Evolutionary conservation across 2,797 vertebrate genomes (phyloP), one percentile per base, ranked within the genome.

Genomic region (Sebastes hubbsi): DNA sequence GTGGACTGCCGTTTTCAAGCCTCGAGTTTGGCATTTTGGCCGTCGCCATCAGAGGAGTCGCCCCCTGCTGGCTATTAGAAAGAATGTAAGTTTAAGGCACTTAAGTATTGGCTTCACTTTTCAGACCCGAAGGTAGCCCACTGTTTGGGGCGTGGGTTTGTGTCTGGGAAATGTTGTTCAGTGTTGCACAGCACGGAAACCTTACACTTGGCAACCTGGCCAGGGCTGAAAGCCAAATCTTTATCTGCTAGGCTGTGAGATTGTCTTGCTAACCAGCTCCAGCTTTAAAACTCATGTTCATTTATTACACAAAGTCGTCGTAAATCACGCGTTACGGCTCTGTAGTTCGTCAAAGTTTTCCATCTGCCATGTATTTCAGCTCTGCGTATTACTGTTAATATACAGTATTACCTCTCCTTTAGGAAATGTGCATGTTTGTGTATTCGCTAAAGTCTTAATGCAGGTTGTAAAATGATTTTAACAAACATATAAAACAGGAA

Each of bases 251-350:
- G 85, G 61, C 88, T 87, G 85, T 77, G 83, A 92, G 88, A 88
- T 86, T 85, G 90, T 89, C 88, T 86, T 83, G 84, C 88, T 88
- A 94, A 94, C 81, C 83, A 90, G 82, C 77, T 91, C 89, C 91
- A 95, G 88, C 88, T 89, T 87, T 65, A 75, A 80, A 80, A 91
- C 82, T 85, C 73, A 14, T 91, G 86, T 90, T 92, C 88, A 93
- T 93, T 91, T 94, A 92, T 91, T 90, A 81, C 88, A 90, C 90
- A 75, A 86, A 88, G 84, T 87, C 86, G 14, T 59, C 61, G 80
- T 93, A 92, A 92, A 95, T 91, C 91, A 95, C 77, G 78, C 62
- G 61, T 83, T 68, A 66, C 80, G 27, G 79, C 87, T 75, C 78
- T 80, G 79, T 56, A 82, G 77, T 81, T 87, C 87, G 83, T 89